These are phyloP conservation scores for Bothrops jararaca DNA, from an alignment of 2,113 vertebrate genomes.

Conservation along the genomic window DNA sequence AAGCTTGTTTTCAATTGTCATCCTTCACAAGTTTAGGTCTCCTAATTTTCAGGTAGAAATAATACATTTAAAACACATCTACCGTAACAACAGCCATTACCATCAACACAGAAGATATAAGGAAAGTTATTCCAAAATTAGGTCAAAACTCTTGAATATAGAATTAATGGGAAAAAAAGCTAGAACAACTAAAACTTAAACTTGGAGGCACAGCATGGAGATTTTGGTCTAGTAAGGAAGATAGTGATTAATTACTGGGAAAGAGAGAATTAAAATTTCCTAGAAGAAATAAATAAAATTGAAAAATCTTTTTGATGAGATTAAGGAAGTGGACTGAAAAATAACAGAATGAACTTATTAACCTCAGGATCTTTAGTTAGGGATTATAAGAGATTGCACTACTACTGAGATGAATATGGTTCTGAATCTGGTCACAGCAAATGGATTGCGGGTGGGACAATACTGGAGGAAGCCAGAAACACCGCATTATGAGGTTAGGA, in stretches of 20 bases:
- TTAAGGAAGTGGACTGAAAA: too few relatives aligned
- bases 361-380: too few relatives aligned
- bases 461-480: too few relatives aligned
- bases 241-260: neutral
- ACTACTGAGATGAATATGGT: too few relatives aligned
- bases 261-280: neutral
- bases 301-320: too few relatives aligned
- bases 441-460: too few relatives aligned
- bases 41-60: neutral
- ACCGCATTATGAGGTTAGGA: too few relatives aligned
- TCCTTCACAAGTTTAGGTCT: slow-evolving; percentile 12
- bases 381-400: too few relatives aligned
- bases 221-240: neutral
- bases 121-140: neutral
- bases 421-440: too few relatives aligned
- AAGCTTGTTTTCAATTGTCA: slow-evolving; percentile 36
- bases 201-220: neutral
- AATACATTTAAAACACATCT: neutral
- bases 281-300: neutral
- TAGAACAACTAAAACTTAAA: accelerated
- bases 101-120: neutral
- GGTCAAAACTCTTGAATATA: neutral
- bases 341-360: too few relatives aligned
- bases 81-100: neutral
- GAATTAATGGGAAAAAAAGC: neutral